phyloP scores from a whole-genome alignment of 2,113 vertebrate genomes.

The Aleadryas rufinucha region DNA sequence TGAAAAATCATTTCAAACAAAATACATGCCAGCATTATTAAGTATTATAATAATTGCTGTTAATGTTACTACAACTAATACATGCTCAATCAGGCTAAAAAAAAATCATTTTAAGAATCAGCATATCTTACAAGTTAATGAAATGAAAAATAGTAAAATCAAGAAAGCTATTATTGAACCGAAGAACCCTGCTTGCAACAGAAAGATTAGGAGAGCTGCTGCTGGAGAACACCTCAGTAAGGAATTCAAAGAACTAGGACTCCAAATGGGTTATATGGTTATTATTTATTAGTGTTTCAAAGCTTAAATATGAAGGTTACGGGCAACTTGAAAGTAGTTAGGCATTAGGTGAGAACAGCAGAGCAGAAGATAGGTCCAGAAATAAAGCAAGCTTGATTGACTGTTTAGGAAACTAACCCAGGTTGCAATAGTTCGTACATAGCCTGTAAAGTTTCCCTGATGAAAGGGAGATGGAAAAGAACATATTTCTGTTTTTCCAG shows the following conservation, averaged over 20 bases:
- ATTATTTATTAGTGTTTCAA: not conserved
- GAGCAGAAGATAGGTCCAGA: not conserved
- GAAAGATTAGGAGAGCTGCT: not conserved
- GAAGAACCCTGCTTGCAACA: not conserved
- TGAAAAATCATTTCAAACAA: not conserved
- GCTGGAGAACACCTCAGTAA: not conserved
- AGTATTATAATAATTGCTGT: not conserved
- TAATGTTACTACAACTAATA: not conserved
- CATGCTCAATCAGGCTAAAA: not conserved
- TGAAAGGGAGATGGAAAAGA: not conserved
- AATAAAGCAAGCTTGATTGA: not conserved
- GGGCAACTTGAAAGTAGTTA: not conserved
- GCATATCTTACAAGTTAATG: not conserved
- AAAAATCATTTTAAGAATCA: not conserved
- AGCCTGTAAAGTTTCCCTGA: not conserved
- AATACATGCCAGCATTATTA: not conserved
- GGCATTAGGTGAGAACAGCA: not conserved
- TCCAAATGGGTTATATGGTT: not conserved
- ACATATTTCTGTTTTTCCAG: not conserved
- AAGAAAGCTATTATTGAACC: not conserved
- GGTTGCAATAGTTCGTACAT: not conserved
- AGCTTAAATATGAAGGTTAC: not conserved
- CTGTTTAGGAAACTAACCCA: not conserved
- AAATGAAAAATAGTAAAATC: not conserved
- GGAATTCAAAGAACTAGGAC: not conserved